Evolutionary conservation across 2,888 invertebrate species (phyloP).

Genomic region (Mythimna ferrago): DNA sequence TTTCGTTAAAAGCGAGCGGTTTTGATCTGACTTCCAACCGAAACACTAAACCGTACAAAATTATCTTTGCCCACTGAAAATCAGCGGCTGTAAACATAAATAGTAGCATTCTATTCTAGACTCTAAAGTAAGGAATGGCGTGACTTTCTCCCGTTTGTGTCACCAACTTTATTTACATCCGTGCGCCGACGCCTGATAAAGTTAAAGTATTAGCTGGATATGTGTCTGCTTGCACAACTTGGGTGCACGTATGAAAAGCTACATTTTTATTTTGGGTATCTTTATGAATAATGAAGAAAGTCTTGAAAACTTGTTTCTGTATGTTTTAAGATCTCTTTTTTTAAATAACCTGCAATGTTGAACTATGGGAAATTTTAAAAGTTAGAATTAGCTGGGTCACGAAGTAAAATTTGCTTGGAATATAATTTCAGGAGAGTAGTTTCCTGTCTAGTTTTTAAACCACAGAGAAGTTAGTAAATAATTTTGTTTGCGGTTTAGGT

Average conservation of each 20-base stretch:
- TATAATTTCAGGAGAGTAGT: neutral
- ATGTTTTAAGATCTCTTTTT: slow-evolving; percentile 15
- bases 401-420: slow-evolving; percentile 1
- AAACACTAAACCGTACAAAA: slow-evolving; percentile 43
- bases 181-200: slow-evolving; percentile 68
- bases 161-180: slow-evolving; percentile 67
- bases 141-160: slow-evolving; percentile 67
- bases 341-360: neutral
- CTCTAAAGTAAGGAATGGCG: slow-evolving; percentile 60
- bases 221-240: slow-evolving; percentile 42
- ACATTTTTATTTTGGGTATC: slow-evolving; percentile 47
- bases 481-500: too few relatives aligned
- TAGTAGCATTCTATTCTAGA: slow-evolving; percentile 51
- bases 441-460: neutral
- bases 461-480: neutral
- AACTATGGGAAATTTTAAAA: neutral
- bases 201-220: slow-evolving; percentile 63
- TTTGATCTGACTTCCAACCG: slow-evolving; percentile 28
- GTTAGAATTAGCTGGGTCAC: neutral
- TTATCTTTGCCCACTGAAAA: slow-evolving; percentile 52
- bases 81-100: slow-evolving; percentile 58
- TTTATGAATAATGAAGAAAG: slow-evolving; percentile 9
- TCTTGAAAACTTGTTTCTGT: slow-evolving; percentile 2
- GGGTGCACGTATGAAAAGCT: slow-evolving; percentile 41
- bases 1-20: slow-evolving; percentile 18